Evolutionary conservation across 2,888 invertebrate species (phyloP), one percentile per base, ranked within the genome.

Genomic region (Nudaria mundana): DNA sequence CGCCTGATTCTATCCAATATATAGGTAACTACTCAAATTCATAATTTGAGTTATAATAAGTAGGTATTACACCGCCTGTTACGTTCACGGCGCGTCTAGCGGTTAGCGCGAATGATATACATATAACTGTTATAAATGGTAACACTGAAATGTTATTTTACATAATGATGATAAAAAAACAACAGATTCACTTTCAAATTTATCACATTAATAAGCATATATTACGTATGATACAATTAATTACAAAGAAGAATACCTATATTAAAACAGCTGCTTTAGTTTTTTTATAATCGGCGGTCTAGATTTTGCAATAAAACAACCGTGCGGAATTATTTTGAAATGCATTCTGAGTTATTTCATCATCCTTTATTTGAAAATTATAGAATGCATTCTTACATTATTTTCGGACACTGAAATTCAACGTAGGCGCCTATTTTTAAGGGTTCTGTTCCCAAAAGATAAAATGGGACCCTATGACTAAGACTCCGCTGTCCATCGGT

Each of bases 211-310:
- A 5, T 16, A 5, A 23, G 10, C 29, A 16, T 26, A 14, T 28
- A 31, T 25, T 34, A 29, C 16, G 23, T 34, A 15, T 8, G 11
- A 30, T 40, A 34, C 30, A 20, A 40, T 35, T 32, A 22, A 31
- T 40, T 31, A 28, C 12, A 8, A 31, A 22, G 30, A 31, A 31
- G 30, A 26, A 14, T n/a, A 10, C 8, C 23, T 20, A n/a, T n/a
- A 38, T 32, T 39, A 18, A 29, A 37, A 39, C n/a, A 34, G n/a
- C n/a, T n/a, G n/a, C 26, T 34, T 30, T 16, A 8, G 8, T 13
- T 40, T 29, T 20, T 25, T 15, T 16, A 12, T 20, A 25, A 6
- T 2, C 24, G 20, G 14, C 14, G 7, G 5, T 22, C 6, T 8
- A 35, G 15, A 35, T 39, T 29, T 28, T 22, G 20, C 11, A 35